Base-by-base conservation (phyloP, 2,797 vertebrate genomes). In the Fistularia commersonii region DNA sequence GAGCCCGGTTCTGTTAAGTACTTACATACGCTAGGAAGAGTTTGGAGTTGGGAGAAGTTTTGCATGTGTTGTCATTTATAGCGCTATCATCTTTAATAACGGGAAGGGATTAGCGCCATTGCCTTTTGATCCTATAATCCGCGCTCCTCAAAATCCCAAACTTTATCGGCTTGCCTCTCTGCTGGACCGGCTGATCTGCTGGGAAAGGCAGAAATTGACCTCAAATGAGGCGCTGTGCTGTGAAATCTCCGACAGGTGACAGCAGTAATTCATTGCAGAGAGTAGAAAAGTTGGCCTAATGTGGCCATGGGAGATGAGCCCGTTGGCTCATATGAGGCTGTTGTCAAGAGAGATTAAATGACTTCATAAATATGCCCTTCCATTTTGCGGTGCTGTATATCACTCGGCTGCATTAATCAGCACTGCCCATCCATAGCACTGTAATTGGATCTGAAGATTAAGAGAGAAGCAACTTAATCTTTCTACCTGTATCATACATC, bases 51-150 rank as follows among this genome's bases (percentile, higher is more conserved):
- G 58, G 48, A 76, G 72, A 83, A 88, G 81, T 84, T 89, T 83
- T 76, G 72, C 87, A 87, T 88, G 84, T 90, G 87, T 89, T 90
- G 87, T 90, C 88, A 88, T 87, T 89, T 87, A 88, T 77, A 89
- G 70, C 42, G 34, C 79, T 79, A 89, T 89, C 88, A 85, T 88
- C 81, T 79, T 76, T 89, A 90, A 90, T 89, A 88, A 89, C 81
- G 61, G 78, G 53, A 75, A 80, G 72, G 87, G 90, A 90, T 90
- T 90, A 90, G 86, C 75, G 42, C 77, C 70, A 66, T 79, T 79
- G 76, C 77, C 83, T 85, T 89, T 87, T 90, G 83, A 91, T 90
- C 90, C 84, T 64, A 70, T 89, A 89, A 89, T 84, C 87, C 82
- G 43, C 69, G 67, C 73, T 78, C 67, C 52, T 73, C 72, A 62